Percentiles rank a stretch among this genome's conserved stretches.
These are phyloP conservation scores for Athalia rosae DNA, from an alignment of 2,888 invertebrate genomes.

Conservation along the genomic window DNA sequence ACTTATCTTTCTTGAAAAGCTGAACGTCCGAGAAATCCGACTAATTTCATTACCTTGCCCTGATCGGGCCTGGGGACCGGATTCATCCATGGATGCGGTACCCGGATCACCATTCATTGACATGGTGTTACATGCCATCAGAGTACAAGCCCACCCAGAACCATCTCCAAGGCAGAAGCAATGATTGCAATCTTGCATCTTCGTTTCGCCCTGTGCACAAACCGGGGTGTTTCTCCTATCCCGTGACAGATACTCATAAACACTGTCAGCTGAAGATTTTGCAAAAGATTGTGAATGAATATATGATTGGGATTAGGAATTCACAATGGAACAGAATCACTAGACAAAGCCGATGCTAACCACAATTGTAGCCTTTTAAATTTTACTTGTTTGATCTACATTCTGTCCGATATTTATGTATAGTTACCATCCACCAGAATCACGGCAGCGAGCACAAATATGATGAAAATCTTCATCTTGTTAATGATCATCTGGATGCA, in stretches of 20 bases:
- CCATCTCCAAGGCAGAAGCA: constrained; percentile 73
- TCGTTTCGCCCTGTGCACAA: neutral
- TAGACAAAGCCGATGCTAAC: neutral
- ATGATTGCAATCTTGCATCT: constrained; percentile 71
- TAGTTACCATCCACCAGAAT: constrained; percentile 2
- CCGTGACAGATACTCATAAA: neutral
- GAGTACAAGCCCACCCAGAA: constrained; percentile 3
- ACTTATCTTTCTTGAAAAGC: neutral
- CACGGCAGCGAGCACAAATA: neutral
- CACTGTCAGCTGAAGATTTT: neutral
- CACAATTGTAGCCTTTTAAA: neutral
- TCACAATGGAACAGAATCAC: neutral
- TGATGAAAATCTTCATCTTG: neutral
- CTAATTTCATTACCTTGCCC: neutral
- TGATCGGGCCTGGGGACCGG: neutral
- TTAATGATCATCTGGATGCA: neutral
- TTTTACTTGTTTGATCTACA: neutral
- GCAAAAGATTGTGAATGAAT: neutral
- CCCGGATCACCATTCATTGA: neutral
- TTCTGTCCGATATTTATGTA: neutral
- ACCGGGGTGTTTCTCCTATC: neutral
- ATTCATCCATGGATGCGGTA: neutral
- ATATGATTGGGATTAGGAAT: too few relatives aligned
- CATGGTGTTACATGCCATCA: neutral
- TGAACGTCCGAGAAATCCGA: neutral